Evolutionary conservation across 1,140 invertebrate species (phyloP), one percentile per base, ranked within the genome.

Genomic region (Scylla paramamosain): DNA sequence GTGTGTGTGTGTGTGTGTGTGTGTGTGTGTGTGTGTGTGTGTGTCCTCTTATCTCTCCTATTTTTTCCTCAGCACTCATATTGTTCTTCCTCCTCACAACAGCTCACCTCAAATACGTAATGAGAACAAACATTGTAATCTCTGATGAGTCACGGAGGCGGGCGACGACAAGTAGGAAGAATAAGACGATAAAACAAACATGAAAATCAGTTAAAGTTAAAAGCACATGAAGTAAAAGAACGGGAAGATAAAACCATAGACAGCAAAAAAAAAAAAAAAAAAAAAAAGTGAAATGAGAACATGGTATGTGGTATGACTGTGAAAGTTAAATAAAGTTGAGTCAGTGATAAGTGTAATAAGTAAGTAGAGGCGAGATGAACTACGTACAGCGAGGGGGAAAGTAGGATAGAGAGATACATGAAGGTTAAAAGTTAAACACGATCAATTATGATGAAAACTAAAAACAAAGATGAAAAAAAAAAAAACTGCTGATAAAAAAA

Each of bases 1-100:
- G 67, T 77, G 67, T 77, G 67, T 77, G 67, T 77, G 67, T 77
- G 67, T 77, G 67, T 77, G 67, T 77, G 67, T 77, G 67, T 77
- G 20, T n/a, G 67, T 59, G 52, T 20, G 52, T 20, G 52, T 59
- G 52, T 59, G 52, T 59, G 52, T 59, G 16, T 12, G 16, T 59
- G 0, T 59, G 0, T 12, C 10, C 52, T 20, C 52, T 0, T 59
- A 59, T 59, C 6, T 39, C 39, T 12, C 10, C 52, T 20, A 2
- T 0, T 59, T 4, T 59, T 39, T 39, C 39, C 6, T 39, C 39
- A 39, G 1, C 52, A 59, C 10, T 12, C 52, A 59, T 4, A 8
- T 59, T 8, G 2, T 59, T 20, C 12, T 59, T 12, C 16, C 16
- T 2, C 52, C 52, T 59, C 52, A 59, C 52, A 59, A 59, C 52